These are phyloP conservation scores for Erynnis tages DNA, from an alignment of 2,888 invertebrate species.

Conservation along the genomic window DNA sequence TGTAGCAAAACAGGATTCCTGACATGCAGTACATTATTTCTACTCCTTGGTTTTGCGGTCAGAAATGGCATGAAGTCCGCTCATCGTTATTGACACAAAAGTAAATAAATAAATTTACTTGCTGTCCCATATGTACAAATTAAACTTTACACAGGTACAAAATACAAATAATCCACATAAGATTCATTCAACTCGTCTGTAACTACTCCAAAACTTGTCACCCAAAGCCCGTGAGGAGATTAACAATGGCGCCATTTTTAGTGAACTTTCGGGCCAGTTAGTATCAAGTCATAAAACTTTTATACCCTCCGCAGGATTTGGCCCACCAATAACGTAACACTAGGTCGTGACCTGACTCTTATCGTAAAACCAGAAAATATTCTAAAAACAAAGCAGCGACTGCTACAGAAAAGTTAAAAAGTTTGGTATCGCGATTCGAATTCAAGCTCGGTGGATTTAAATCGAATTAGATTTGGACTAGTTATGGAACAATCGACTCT, in stretches of 20 bases:
- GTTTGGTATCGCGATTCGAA: not conserved
- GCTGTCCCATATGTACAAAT: no score
- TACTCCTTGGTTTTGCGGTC: no score
- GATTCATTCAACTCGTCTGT: no score
- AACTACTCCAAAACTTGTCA: slow-evolving; percentile 16
- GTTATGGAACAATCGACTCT: slow-evolving; percentile 6
- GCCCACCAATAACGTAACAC: slow-evolving; percentile 17
- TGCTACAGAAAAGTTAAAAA: slow-evolving; percentile 16
- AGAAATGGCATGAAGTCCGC: no score
- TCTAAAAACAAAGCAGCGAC: slow-evolving; percentile 2
- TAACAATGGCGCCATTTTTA: slow-evolving; percentile 19
- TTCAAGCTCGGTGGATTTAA: not conserved
- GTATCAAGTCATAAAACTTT: slow-evolving; percentile 23
- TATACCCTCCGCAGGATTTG: slow-evolving; percentile 21
- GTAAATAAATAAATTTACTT: no score
- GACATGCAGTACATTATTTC: no score
- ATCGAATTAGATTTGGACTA: slow-evolving; percentile 11
- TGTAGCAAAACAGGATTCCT: no score
- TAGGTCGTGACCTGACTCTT: slow-evolving; percentile 21
- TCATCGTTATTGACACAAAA: no score
- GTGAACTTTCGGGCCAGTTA: slow-evolving; percentile 16
- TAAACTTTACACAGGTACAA: no score
- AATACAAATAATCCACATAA: not conserved
- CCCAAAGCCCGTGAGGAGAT: not conserved
- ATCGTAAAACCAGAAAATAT: slow-evolving; percentile 11